phyloP scores from a whole-genome alignment of 2,888 invertebrate genomes.

The Colostygia pectinataria region DNA sequence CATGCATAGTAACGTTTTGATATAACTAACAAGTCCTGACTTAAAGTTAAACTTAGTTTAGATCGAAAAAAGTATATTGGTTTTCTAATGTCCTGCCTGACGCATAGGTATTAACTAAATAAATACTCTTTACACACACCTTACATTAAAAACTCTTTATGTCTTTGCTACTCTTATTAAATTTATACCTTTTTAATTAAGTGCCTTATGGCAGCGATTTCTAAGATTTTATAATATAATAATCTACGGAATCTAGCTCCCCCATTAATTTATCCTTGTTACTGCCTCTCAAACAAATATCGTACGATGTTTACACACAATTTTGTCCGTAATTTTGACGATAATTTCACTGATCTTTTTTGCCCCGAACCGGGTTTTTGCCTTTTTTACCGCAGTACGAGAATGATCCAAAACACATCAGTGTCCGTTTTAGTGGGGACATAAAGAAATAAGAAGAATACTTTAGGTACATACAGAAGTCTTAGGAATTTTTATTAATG shows the following conservation, averaged over 20 bases:
- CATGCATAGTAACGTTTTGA: no score
- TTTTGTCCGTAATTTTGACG: constrained; percentile 28
- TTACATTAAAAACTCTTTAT: no score
- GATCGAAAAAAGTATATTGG: no score
- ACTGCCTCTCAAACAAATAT: constrained; percentile 37
- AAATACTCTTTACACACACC: no score
- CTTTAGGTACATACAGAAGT: constrained; percentile 22
- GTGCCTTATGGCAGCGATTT: no score
- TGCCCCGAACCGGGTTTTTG: constrained; percentile 11
- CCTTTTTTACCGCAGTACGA: constrained; percentile 14
- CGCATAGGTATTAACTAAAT: no score
- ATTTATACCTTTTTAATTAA: no score
- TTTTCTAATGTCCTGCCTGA: no score
- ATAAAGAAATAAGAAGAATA: constrained; percentile 25
- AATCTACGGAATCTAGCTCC: constrained; percentile 13
- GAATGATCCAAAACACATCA: constrained; percentile 28
- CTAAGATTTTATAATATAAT: no score
- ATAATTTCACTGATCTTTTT: constrained; percentile 27
- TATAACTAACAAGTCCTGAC: no score
- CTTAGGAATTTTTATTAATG: constrained; percentile 24
- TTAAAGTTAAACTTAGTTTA: no score
- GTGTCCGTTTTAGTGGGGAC: constrained; percentile 24
- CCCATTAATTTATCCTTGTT: constrained; percentile 5
- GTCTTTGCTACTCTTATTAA: no score
- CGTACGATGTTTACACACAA: constrained; percentile 40